phyloP scores from a whole-genome alignment of 2,888 invertebrate species.

The Cephus runcator region DNA sequence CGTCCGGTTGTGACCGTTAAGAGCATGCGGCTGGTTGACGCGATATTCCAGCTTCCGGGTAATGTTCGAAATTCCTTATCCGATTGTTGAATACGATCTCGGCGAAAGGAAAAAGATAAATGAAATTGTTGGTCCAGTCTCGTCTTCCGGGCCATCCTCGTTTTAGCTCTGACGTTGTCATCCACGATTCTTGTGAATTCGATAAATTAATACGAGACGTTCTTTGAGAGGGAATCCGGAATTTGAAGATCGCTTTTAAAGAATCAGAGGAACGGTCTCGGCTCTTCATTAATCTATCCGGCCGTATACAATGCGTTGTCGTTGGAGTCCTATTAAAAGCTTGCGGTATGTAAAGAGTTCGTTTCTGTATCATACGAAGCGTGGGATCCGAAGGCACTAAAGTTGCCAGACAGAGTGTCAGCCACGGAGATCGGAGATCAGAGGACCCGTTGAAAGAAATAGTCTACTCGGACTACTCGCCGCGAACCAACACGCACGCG shows the following conservation, averaged over 20 bases:
- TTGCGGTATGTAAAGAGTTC: slow-evolving; percentile 8
- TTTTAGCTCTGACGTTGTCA: background rate
- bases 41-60: background rate
- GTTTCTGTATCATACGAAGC: slow-evolving; percentile 2
- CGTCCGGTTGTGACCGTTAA: slow-evolving; percentile 11
- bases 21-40: slow-evolving; percentile 1
- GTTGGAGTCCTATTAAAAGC: slow-evolving; percentile 18
- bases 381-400: slow-evolving; percentile 13
- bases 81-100: background rate
- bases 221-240: background rate
- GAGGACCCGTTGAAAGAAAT: slow-evolving; percentile 53
- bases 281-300: background rate
- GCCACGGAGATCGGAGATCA: slow-evolving; percentile 42
- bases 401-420: slow-evolving; percentile 21
- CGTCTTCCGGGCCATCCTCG: background rate
- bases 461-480: slow-evolving; percentile 32
- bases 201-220: background rate
- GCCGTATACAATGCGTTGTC: background rate
- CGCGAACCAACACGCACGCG: background rate
- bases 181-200: background rate
- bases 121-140: background rate
- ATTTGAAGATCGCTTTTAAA: background rate
- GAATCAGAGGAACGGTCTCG: background rate
- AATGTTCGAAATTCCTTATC: background rate
- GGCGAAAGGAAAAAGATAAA: too few relatives aligned